A percentile compares a stretch with the other conserved stretches of the same genome.
Evolutionary conservation across 2,888 invertebrate genomes (phyloP).

Genomic region (Drosophila hawaiiensis): DNA sequence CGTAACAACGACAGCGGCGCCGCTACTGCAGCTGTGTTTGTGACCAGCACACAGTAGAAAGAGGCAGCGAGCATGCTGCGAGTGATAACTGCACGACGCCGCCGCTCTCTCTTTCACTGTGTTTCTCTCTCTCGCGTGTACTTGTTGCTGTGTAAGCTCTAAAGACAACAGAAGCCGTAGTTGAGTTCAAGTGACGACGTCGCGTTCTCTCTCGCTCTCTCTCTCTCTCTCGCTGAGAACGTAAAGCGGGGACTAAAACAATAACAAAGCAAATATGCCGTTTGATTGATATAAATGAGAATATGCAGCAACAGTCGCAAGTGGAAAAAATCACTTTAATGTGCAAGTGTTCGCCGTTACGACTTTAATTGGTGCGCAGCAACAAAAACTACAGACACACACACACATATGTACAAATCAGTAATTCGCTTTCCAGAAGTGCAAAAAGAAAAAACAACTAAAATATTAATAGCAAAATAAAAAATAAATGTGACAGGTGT

Average conservation of each 20-base stretch:
- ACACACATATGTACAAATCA: constrained; percentile 20
- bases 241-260: constrained; percentile 29
- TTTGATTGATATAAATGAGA: constrained; percentile 72
- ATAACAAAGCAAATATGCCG: constrained; percentile 43
- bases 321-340: constrained; percentile 57
- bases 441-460: constrained; percentile 53
- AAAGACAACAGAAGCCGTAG: constrained; percentile 73
- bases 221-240: constrained; percentile 37
- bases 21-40: constrained; percentile 30
- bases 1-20: constrained; percentile 63
- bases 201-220: constrained; percentile 16
- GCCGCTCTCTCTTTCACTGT: constrained; percentile 2
- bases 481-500: constrained; percentile 30
- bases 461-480: constrained; percentile 40
- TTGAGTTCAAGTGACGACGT: constrained; percentile 74
- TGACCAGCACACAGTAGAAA: constrained; percentile 33
- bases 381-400: constrained; percentile 27
- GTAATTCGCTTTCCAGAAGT: constrained; percentile 37
- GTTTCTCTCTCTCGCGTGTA: constrained; percentile 26
- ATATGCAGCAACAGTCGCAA: constrained; percentile 62
- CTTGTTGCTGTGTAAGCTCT: constrained; percentile 48
- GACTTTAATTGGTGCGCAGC: constrained; percentile 58
- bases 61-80: constrained; percentile 27
- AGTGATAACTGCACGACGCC: constrained; percentile 65
- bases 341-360: constrained; percentile 53